Evolutionary conservation across 2,797 vertebrate genomes (phyloP).

Genomic region (Lithobates pipiens): DNA sequence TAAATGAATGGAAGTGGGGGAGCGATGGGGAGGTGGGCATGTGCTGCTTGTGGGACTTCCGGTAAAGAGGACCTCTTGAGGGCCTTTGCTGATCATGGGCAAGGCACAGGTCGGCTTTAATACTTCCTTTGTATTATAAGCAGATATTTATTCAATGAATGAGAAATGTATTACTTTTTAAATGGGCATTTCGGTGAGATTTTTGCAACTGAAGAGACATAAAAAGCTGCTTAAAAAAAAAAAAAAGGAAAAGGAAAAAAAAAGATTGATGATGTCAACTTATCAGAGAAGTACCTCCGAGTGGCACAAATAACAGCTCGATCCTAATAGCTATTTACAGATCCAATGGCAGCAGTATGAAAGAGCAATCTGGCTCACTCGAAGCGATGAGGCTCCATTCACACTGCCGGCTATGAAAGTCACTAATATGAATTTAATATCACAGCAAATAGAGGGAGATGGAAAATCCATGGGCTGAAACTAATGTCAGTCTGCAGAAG

Average conservation of each 20-base stretch:
- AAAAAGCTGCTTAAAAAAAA: no score
- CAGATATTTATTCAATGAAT: not conserved
- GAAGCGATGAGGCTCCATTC: not conserved
- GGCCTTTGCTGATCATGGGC: no score
- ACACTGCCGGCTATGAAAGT: not conserved
- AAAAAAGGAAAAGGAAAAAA: no score
- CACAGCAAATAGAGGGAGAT: constrained; percentile 40
- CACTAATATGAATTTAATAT: constrained; percentile 48
- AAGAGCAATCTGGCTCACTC: constrained; percentile 36
- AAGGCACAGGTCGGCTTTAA: no score
- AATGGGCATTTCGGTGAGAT: not conserved
- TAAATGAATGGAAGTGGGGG: no score
- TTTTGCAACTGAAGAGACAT: no score
- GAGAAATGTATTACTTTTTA: not conserved
- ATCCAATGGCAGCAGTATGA: constrained; percentile 35
- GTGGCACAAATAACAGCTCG: not conserved
- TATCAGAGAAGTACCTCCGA: not conserved
- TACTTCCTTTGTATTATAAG: not conserved
- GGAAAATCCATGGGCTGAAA: constrained; percentile 55
- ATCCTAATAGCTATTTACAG: constrained; percentile 17
- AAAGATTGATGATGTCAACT: not conserved
- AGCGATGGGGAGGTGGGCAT: no score
- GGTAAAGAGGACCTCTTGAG: no score
- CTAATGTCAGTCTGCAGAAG: constrained; percentile 20
- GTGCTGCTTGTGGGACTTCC: no score